phyloP scores from a whole-genome alignment of 2,888 invertebrate genomes.

The Ischnura elegans region DNA sequence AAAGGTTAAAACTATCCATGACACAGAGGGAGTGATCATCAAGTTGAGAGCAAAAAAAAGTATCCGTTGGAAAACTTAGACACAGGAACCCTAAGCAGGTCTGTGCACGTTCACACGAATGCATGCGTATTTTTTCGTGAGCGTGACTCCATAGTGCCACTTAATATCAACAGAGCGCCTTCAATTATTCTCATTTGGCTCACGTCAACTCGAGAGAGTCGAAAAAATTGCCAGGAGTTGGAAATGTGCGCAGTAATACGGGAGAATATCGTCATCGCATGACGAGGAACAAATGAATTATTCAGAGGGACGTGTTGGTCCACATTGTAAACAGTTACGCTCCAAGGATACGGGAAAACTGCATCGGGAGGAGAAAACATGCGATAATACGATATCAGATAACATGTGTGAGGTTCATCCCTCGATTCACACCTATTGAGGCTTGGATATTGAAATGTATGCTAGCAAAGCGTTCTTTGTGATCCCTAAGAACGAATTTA shows the following conservation, averaged over 20 bases:
- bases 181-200: neutral
- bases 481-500: too few species aligned
- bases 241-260: neutral
- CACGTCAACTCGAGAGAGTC: neutral
- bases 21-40: neutral
- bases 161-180: neutral
- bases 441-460: too few species aligned
- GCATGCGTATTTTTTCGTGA: neutral
- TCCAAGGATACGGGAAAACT: neutral
- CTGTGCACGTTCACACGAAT: neutral
- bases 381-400: too few species aligned
- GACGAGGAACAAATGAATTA: neutral
- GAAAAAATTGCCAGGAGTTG: neutral
- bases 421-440: too few species aligned
- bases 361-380: neutral
- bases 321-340: neutral
- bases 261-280: neutral
- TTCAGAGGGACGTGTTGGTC: slow-evolving; percentile 22
- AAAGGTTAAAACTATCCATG: too few species aligned
- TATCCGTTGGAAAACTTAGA: neutral
- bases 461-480: too few species aligned
- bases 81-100: neutral
- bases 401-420: too few species aligned
- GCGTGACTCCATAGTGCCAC: neutral
- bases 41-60: neutral